These are phyloP conservation scores for Sipha maydis DNA, from an alignment of 2,888 invertebrate genomes.

Conservation along the genomic window DNA sequence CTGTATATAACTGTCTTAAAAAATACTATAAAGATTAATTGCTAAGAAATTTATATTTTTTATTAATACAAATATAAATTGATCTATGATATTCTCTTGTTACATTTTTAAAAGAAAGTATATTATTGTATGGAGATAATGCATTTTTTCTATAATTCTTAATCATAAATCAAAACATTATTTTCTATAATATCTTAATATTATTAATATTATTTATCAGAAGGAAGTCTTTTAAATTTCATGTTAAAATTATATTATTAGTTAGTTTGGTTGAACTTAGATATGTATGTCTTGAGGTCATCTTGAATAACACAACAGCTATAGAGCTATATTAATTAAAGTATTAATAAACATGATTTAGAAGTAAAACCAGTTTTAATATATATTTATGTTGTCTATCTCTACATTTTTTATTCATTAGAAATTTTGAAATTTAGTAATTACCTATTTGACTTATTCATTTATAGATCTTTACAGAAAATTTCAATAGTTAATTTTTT, in stretches of 20 bases:
- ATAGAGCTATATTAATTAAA: too few relatives aligned
- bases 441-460: neutral
- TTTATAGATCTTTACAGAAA: neutral
- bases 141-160: neutral
- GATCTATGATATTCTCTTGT: too few relatives aligned
- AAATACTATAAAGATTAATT: too few relatives aligned
- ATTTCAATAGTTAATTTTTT: too few relatives aligned
- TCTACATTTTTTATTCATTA: neutral
- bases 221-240: neutral
- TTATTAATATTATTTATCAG: neutral
- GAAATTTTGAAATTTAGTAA: neutral
- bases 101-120: neutral
- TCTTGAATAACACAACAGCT: slow-evolving; percentile 2
- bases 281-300: slow-evolving; percentile 29
- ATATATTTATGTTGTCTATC: neutral
- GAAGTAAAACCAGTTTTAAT: slow-evolving; percentile 16
- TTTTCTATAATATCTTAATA: neutral
- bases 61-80: too few relatives aligned
- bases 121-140: neutral
- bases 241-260: neutral
- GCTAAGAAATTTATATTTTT: too few relatives aligned
- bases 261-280: slow-evolving; percentile 2
- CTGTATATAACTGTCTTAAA: too few relatives aligned
- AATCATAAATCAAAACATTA: neutral
- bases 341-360: slow-evolving; percentile 20